These are phyloP conservation scores for Aepyceros melampus DNA, from an alignment of 2,113 vertebrate species.

Conservation along the genomic window DNA sequence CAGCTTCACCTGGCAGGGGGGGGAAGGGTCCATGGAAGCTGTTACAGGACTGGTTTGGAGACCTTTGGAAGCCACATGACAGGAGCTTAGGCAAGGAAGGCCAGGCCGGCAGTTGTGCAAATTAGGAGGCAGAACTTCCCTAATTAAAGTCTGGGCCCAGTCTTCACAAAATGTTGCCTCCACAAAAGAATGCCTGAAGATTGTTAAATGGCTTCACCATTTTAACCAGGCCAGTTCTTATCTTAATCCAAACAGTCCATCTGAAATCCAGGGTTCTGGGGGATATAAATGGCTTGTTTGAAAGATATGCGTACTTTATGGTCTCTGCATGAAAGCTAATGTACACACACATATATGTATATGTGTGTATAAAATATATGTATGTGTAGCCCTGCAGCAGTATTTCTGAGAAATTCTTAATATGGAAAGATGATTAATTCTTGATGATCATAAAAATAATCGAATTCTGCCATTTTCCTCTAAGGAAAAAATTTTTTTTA, in stretches of 20 bases:
- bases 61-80: neutral
- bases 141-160: neutral
- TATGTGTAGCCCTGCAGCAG: neutral
- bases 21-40: neutral
- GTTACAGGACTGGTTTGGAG: neutral
- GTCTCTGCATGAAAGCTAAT: neutral
- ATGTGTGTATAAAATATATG: neutral
- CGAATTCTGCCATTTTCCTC: neutral
- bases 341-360: neutral
- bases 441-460: neutral
- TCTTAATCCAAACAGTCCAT: constrained; percentile 32
- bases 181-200: constrained; percentile 47
- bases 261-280: neutral
- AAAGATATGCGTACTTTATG: neutral
- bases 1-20: neutral
- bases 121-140: neutral
- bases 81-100: neutral
- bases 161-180: constrained; percentile 65
- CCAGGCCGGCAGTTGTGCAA: neutral
- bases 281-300: neutral
- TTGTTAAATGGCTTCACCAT: neutral
- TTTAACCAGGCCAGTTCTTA: constrained; percentile 44
- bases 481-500: neutral
- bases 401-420: constrained; percentile 14
- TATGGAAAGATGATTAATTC: constrained; percentile 8